Evolutionary conservation across 2,888 invertebrate genomes (phyloP).

Genomic region (Anorthoa munda): DNA sequence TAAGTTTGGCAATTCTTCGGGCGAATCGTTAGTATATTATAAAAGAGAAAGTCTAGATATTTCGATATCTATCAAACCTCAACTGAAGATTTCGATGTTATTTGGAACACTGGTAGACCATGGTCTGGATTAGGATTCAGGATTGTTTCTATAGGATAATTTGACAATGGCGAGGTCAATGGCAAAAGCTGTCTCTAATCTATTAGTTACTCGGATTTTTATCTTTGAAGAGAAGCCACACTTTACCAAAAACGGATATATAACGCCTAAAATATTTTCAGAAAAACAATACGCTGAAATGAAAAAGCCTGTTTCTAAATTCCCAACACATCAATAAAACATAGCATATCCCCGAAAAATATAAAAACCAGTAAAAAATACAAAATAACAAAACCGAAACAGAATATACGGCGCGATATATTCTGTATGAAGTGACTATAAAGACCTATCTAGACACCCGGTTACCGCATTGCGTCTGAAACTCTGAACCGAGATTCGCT

Average conservation of each 20-base stretch:
- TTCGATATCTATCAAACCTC: too few species aligned
- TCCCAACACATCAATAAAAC: constrained; percentile 9
- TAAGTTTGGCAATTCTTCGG: too few species aligned
- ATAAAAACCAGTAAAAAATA: background rate
- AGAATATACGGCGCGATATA: constrained; percentile 33
- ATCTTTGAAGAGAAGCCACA: too few species aligned
- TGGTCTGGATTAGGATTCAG: too few species aligned
- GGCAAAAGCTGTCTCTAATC: background rate
- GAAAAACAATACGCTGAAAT: background rate
- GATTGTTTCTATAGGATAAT: too few species aligned
- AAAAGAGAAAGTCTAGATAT: too few species aligned
- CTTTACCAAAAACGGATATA: background rate
- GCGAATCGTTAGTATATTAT: too few species aligned
- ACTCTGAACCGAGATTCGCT: constrained; percentile 43
- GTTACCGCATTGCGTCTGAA: constrained; percentile 58
- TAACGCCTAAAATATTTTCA: background rate
- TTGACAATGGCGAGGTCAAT: too few species aligned
- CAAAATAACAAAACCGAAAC: constrained; percentile 19
- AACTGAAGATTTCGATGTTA: too few species aligned
- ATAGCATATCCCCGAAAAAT: background rate
- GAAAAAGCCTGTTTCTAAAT: background rate
- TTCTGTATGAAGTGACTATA: constrained; percentile 36
- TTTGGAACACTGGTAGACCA: too few species aligned
- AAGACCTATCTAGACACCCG: constrained; percentile 11
- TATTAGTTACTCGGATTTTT: background rate